A percentile compares a stretch with the other conserved stretches of the same genome.
Conservation (phyloP, 1,140 invertebrate genomes). For the Drosophila bocki region DNA sequence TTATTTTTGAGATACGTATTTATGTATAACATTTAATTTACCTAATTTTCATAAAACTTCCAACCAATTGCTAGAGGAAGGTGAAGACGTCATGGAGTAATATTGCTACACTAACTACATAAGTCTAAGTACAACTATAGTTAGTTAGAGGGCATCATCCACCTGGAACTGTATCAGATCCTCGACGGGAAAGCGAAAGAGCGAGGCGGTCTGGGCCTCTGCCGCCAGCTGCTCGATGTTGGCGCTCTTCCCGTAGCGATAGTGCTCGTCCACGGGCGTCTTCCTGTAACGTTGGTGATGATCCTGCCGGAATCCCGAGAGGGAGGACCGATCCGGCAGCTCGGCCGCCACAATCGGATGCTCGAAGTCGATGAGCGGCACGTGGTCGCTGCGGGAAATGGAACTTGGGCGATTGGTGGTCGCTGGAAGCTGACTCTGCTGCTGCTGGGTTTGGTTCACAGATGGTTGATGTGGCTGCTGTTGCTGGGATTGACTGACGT, state of each 20-base stretch:
- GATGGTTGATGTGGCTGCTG: conserved; percentile 16
- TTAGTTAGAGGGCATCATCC: conserved; percentile 72
- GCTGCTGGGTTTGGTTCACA: conserved; percentile 20
- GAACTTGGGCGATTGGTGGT: conserved; percentile 54
- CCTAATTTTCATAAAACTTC: conserved; percentile 7
- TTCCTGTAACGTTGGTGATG: conserved; percentile 15
- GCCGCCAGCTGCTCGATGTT: conserved; percentile 76
- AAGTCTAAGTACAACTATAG: conserved; percentile 38
- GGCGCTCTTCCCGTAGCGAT: conserved; percentile 56
- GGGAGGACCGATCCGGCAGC: conserved; percentile 47
- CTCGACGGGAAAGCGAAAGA: conserved; percentile 81
- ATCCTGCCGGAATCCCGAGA: conserved; percentile 41
- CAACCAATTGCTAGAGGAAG: neutral
- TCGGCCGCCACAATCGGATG: conserved; percentile 80
- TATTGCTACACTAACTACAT: conserved; percentile 24
- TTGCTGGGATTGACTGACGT: conserved; percentile 12
- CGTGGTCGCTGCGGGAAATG: conserved; percentile 75
- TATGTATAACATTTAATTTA: conserved; percentile 17
- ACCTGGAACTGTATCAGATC: conserved; percentile 83
- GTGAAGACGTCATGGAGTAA: neutral
- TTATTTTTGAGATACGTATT: conserved; percentile 9
- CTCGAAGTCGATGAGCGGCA: conserved; percentile 75
- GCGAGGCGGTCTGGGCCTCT: conserved; percentile 77
- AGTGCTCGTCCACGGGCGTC: conserved; percentile 48
- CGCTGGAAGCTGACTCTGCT: conserved; percentile 36